Evolutionary conservation across 2,888 invertebrate species (phyloP).

Genomic region (Idaea biselata): DNA sequence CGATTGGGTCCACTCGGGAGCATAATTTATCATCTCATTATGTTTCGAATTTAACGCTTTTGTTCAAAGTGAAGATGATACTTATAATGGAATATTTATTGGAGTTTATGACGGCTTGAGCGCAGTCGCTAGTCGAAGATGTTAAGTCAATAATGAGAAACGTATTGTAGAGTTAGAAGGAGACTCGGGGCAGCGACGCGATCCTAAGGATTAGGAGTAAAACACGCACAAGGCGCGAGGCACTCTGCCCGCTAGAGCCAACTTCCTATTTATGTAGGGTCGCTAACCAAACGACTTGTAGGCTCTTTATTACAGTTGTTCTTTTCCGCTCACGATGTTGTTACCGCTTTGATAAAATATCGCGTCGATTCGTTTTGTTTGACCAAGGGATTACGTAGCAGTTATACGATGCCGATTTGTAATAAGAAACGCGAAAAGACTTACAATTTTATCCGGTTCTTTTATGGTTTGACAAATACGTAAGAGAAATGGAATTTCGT

Average conservation of each 20-base stretch:
- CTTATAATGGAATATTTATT: background rate
- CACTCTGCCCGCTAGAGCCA: constrained; percentile 36
- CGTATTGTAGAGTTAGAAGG: constrained; percentile 31
- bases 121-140: constrained; percentile 12
- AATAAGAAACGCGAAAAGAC: constrained; percentile 23
- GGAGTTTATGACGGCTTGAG: background rate
- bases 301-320: constrained; percentile 79
- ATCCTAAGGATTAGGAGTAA: constrained; percentile 72
- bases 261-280: constrained; percentile 72
- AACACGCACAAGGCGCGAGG: constrained; percentile 59
- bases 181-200: constrained; percentile 42
- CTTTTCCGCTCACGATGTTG: constrained; percentile 70
- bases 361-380: constrained; percentile 57
- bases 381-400: constrained; percentile 42
- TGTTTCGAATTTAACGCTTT: background rate
- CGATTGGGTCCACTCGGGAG: background rate
- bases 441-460: constrained; percentile 16
- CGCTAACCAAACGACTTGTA: constrained; percentile 77
- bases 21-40: constrained; percentile 1
- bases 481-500: background rate
- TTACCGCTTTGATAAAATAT: constrained; percentile 71
- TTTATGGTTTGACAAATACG: constrained; percentile 2
- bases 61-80: background rate
- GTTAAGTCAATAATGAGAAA: constrained; percentile 64
- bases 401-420: constrained; percentile 21